phyloP scores from a whole-genome alignment of 2,797 vertebrate species.

The Buceros bicornis region DNA sequence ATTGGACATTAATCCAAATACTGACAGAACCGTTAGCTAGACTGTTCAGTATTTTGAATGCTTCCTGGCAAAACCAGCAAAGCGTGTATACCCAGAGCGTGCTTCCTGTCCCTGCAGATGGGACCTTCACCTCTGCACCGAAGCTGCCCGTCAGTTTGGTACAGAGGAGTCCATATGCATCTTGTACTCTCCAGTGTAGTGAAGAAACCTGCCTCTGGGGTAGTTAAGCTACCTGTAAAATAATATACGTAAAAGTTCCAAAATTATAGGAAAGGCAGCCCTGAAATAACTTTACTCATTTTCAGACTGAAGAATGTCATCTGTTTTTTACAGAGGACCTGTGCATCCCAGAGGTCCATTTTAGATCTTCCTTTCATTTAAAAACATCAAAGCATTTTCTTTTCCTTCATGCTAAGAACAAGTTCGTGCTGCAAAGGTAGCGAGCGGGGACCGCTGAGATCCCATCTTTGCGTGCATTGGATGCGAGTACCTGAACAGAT shows the following conservation, averaged over 20 bases:
- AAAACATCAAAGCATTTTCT: neutral
- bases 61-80: neutral
- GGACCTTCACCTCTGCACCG: neutral
- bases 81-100: neutral
- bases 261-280: neutral
- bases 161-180: rapidly evolving
- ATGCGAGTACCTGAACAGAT: neutral
- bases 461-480: neutral
- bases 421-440: neutral
- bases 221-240: neutral
- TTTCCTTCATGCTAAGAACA: neutral
- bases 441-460: neutral
- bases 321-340: neutral
- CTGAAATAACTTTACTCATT: neutral
- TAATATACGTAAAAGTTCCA: neutral
- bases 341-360: neutral
- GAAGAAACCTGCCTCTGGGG: neutral
- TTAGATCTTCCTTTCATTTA: neutral
- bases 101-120: neutral
- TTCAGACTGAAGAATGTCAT: neutral
- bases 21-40: neutral
- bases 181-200: neutral
- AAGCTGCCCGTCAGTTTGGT: rapidly evolving
- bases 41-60: neutral
- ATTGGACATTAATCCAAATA: neutral